Conservation (phyloP, 1,140 invertebrate genomes). For the Psix sp. region DNA sequence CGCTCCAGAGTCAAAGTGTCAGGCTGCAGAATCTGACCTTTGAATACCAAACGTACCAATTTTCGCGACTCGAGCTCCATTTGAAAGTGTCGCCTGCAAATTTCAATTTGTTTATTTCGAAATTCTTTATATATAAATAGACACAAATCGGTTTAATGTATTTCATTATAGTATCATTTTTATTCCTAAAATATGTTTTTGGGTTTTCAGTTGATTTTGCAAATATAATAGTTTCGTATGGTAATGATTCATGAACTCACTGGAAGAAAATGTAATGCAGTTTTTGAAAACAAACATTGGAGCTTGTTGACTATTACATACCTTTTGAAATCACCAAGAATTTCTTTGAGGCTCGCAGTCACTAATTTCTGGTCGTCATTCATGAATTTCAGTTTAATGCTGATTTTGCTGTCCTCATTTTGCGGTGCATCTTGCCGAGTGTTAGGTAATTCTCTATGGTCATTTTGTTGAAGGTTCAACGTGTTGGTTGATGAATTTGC, state of each 20-base stretch:
- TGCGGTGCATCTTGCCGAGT: constrained; percentile 30
- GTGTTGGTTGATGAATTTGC: constrained; percentile 18
- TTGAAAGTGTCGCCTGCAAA: constrained; percentile 86
- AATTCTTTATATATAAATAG: too few relatives aligned
- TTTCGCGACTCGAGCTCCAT: constrained; percentile 86
- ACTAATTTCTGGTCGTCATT: constrained; percentile 91
- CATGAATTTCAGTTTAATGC: constrained; percentile 89
- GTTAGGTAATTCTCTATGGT: too few relatives aligned
- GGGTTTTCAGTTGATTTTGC: too few relatives aligned
- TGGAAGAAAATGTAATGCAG: too few relatives aligned
- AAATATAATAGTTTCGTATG: too few relatives aligned
- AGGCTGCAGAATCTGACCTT: constrained; percentile 88
- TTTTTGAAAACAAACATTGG: constrained; percentile 24
- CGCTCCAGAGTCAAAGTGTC: constrained; percentile 86
- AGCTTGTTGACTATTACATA: constrained; percentile 63
- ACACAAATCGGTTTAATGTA: too few relatives aligned
- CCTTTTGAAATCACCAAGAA: constrained; percentile 92
- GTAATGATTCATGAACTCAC: too few relatives aligned
- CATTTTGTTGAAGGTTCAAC: constrained; percentile 19
- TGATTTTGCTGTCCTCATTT: constrained; percentile 77
- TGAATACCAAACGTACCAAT: constrained; percentile 90
- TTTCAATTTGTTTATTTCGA: neutral
- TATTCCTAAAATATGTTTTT: too few relatives aligned
- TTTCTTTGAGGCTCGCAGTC: constrained; percentile 84
- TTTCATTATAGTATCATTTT: too few relatives aligned